Percentiles rank a stretch among this genome's conserved stretches.
These are phyloP conservation scores for Steinernema feltiae DNA, from an alignment of 1,140 invertebrate genomes.

Conservation along the genomic window DNA sequence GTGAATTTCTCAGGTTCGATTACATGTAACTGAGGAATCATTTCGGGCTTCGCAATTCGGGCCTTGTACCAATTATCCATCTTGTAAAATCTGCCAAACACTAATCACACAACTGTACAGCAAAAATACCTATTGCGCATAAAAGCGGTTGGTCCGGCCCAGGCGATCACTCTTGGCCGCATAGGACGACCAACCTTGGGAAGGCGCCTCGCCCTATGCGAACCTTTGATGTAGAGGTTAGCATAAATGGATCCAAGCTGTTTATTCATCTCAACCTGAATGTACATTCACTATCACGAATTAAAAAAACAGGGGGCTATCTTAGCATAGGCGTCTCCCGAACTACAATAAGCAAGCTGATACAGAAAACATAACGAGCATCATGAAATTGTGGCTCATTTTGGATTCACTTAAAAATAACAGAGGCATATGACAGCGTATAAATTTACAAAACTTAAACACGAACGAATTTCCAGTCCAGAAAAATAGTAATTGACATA, in stretches of 20 bases:
- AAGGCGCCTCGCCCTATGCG: slow-evolving; percentile 38
- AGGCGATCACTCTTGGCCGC: slow-evolving; percentile 53
- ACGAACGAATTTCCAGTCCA: too few species aligned
- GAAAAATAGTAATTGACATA: not conserved
- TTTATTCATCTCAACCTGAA: not conserved
- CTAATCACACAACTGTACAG: not conserved
- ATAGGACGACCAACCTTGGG: slow-evolving; percentile 47
- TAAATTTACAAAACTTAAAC: too few species aligned
- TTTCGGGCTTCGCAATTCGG: slow-evolving; percentile 53
- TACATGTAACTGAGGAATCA: slow-evolving; percentile 51
- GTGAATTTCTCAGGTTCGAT: slow-evolving; percentile 49
- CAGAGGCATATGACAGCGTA: not conserved
- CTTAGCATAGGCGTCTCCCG: not conserved
- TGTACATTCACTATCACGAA: not conserved
- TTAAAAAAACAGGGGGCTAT: not conserved
- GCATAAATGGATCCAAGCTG: not conserved
- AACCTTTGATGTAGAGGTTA: not conserved
- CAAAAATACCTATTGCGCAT: slow-evolving; percentile 41
- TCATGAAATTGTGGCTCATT: not conserved
- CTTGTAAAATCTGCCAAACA: slow-evolving; percentile 52
- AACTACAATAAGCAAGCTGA: not conserved
- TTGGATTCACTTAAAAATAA: not conserved
- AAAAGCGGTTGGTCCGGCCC: slow-evolving; percentile 56
- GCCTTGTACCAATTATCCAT: slow-evolving; percentile 56
- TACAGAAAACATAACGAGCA: not conserved